Conservation (phyloP, 2,888 invertebrate genomes). For the Protodeltote pygarga region DNA sequence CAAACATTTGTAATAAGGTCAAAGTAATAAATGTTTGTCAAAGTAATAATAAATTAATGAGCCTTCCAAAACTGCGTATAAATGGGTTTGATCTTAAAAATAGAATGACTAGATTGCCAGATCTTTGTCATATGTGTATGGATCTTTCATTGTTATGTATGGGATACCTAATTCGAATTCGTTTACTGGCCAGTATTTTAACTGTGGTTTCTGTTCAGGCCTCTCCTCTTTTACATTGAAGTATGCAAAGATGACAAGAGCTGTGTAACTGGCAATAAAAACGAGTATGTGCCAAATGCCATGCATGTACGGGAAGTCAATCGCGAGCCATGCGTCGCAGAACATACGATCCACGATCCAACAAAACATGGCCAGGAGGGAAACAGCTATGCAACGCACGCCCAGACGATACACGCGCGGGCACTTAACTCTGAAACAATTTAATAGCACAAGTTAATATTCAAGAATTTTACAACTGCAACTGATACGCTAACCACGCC, state of each 20-base stretch:
- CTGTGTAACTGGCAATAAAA: conserved; percentile 92
- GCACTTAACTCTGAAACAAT: conserved; percentile 85
- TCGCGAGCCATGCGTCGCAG: conserved; percentile 92
- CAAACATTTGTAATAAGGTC: conserved; percentile 2
- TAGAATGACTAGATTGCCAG: conserved; percentile 74
- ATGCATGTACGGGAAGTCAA: conserved; percentile 94
- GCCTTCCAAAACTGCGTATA: conserved; percentile 28
- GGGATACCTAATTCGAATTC: conserved; percentile 93
- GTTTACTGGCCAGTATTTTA: conserved; percentile 92
- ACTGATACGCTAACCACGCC: too few species aligned
- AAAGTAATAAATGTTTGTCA: too few species aligned
- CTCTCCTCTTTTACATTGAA: conserved; percentile 91
- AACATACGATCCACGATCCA: conserved; percentile 93
- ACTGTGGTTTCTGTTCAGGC: conserved; percentile 89
- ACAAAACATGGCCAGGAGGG: conserved; percentile 90
- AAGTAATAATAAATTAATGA: conserved; percentile 28
- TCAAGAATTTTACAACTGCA: too few species aligned
- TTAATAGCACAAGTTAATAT: not conserved
- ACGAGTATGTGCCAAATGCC: conserved; percentile 94
- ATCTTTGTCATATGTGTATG: conserved; percentile 80
- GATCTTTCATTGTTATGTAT: conserved; percentile 89
- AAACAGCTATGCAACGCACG: conserved; percentile 89
- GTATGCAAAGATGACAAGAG: conserved; percentile 92
- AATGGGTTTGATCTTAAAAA: not conserved
- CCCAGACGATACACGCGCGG: conserved; percentile 91